phyloP scores from a whole-genome alignment of 2,113 vertebrate genomes.

The Oryzias curvinotus region DNA sequence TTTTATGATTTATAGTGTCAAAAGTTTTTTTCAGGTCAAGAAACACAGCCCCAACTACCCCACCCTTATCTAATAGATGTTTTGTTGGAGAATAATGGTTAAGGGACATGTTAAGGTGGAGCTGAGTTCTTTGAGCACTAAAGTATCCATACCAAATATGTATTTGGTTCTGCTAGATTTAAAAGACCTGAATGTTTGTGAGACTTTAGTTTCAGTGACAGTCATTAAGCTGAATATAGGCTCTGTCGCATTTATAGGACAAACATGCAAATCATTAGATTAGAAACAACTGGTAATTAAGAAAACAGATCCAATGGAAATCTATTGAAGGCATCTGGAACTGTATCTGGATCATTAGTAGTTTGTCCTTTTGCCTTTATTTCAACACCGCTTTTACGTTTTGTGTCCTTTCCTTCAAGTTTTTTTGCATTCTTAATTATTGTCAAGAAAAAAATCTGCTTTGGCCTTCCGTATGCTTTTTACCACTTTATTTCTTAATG shows the following conservation, averaged over 20 bases:
- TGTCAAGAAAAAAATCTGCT: neutral
- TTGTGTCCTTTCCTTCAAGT: neutral
- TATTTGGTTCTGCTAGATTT: neutral
- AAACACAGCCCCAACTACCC: no score
- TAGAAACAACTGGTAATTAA: neutral
- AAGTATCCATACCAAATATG: neutral
- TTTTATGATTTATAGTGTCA: neutral
- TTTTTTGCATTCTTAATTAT: neutral
- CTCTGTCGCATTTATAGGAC: no score
- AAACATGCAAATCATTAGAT: neutral
- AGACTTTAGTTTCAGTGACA: no score
- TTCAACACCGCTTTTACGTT: neutral
- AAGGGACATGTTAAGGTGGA: neutral
- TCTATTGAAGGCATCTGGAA: neutral
- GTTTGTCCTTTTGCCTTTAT: no score
- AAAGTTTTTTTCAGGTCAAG: neutral
- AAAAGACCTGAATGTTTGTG: neutral
- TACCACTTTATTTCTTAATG: neutral
- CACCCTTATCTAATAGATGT: no score
- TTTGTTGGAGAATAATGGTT: neutral
- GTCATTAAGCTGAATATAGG: no score
- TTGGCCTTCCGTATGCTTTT: neutral
- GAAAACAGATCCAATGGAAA: neutral
- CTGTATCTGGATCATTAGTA: neutral
- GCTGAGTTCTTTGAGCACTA: neutral